Conservation (phyloP, 2,113 vertebrate genomes). For the Protobothrops flavoviridis region DNA sequence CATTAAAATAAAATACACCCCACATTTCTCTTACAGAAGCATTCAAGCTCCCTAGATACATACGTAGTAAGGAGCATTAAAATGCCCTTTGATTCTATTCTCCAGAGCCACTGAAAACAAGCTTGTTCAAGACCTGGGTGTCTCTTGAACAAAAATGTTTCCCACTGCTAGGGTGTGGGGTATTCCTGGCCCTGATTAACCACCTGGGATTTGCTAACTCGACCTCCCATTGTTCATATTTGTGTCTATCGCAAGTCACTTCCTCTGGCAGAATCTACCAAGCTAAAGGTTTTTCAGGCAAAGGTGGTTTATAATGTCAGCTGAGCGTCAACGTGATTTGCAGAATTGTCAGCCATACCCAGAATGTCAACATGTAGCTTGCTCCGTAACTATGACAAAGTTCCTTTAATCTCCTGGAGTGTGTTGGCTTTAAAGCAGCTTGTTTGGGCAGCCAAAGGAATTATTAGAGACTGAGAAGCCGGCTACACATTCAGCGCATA, state of each 20-base stretch:
- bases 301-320: background rate
- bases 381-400: background rate
- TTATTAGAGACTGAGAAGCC: background rate
- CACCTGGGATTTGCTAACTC: background rate
- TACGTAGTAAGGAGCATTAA: background rate
- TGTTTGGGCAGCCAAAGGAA: background rate
- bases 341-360: background rate
- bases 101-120: background rate
- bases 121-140: background rate
- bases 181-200: background rate
- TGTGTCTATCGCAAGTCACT: background rate
- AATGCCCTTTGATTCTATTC: background rate
- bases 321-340: background rate
- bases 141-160: background rate
- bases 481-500: background rate
- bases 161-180: background rate
- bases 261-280: no score
- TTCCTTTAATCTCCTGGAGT: background rate
- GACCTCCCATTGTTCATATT: background rate
- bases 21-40: background rate
- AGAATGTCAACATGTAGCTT: background rate
- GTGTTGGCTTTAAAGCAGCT: background rate
- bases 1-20: background rate
- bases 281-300: background rate
- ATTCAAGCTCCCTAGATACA: background rate